Percentiles rank a stretch among this genome's conserved stretches.
These are phyloP conservation scores for Proteles cristata DNA, from an alignment of 2,113 vertebrate genomes.

Conservation along the genomic window DNA sequence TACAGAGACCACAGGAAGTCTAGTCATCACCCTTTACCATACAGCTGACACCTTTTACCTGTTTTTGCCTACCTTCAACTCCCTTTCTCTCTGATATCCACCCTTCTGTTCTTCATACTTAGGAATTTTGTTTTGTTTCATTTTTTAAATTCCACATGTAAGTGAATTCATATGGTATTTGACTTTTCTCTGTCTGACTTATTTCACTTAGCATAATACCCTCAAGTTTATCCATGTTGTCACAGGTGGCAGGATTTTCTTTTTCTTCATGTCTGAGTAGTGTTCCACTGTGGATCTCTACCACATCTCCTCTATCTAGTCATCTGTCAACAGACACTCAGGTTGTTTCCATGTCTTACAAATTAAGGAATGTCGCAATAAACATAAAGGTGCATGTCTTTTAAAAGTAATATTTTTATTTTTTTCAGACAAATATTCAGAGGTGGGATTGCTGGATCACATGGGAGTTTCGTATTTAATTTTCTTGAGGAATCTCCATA, in stretches of 20 bases:
- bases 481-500: not conserved
- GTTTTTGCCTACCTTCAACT: not conserved
- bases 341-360: not conserved
- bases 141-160: not conserved
- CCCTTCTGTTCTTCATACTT: too few relatives aligned
- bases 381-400: not conserved
- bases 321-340: not conserved
- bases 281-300: not conserved
- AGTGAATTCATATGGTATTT: not conserved
- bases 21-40: not conserved
- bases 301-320: not conserved
- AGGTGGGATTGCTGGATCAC: not conserved
- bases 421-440: not conserved
- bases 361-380: not conserved
- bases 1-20: not conserved
- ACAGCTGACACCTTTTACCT: not conserved
- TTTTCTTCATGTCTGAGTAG: not conserved
- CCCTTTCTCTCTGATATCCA: not conserved
- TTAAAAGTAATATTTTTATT: not conserved
- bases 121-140: not conserved
- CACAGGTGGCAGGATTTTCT: not conserved
- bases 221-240: not conserved
- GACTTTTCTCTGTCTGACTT: not conserved
- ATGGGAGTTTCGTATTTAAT: not conserved
- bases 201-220: not conserved